Evolutionary conservation across 1,140 invertebrate genomes (phyloP), one percentile per base, ranked within the genome.

Genomic region (Lordiphosa mommai): DNA sequence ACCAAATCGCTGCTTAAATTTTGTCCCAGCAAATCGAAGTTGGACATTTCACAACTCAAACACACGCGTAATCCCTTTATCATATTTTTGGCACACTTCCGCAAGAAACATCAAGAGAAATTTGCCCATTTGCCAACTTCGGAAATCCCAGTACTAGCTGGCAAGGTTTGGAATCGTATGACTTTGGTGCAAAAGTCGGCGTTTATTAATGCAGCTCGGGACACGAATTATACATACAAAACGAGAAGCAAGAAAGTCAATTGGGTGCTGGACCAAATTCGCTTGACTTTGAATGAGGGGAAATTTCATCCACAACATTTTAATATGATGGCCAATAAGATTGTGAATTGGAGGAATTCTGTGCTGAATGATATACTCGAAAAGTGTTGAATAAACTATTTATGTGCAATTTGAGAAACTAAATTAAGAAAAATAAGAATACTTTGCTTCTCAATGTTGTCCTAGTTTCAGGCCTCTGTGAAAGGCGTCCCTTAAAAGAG

Each of bases 51-150:
- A 5, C 40, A 27, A 23, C 2, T 12, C 0, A 12, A 27, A 3
- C 40, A 2, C 20, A 16, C 16, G 5, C 58, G 64, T 1, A 80
- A 69, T 40, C 64, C 74, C 0, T 77, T 69, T 27, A 14, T 56
- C 4, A 17, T 44, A 3, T 77, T 69, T 29, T 8, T 73, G 16
- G 6, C 32, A 0, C 23, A 65, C 10, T 73, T 60, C 2, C 48
- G 70, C 2, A 48, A 36, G 6, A 10, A 12, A 27, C 17, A 49
- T 12, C 40, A 17, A 0, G 4, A 10, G 0, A 7, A 14, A 9
- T 7, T 48, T 0, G 1, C 8, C 5, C 6, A 40, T 1, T 13
- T 79, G 10, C 14, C 68, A 0, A 7, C 34, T 4, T 14, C 6
- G 6, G 6, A 53, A 5, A 38, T 53, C 3, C 4, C 29, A 9